Evolutionary conservation across 2,888 invertebrate species (phyloP).

Genomic region (Eulithis prunata): DNA sequence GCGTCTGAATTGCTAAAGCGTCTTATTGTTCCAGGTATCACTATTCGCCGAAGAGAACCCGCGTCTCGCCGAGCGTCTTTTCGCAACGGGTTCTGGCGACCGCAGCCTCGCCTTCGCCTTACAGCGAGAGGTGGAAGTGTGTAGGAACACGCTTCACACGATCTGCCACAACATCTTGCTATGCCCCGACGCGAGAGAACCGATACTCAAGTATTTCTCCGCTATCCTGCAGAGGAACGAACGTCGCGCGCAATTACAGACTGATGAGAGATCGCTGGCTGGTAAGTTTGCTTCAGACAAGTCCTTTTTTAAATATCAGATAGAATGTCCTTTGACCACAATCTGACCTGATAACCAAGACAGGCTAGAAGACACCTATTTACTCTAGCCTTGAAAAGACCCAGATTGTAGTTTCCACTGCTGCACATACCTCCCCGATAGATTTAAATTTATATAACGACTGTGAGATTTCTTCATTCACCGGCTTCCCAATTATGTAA

Average conservation of each 20-base stretch:
- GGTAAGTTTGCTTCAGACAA: slow-evolving; percentile 55
- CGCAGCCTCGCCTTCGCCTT: slow-evolving; percentile 88
- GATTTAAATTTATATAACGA: too few species aligned
- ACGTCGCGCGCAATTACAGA: slow-evolving; percentile 95
- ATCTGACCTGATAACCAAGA: too few species aligned
- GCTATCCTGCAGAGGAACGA: slow-evolving; percentile 91
- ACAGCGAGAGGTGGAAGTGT: slow-evolving; percentile 92
- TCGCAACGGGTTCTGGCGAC: slow-evolving; percentile 85
- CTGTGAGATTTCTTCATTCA: too few species aligned
- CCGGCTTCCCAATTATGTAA: too few species aligned
- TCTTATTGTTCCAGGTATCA: slow-evolving; percentile 80
- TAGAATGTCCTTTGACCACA: background rate
- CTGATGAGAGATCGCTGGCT: slow-evolving; percentile 93
- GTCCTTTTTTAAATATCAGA: too few species aligned
- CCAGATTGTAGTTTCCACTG: too few species aligned
- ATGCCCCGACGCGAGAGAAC: slow-evolving; percentile 91
- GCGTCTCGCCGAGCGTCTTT: slow-evolving; percentile 90
- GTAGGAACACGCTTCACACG: slow-evolving; percentile 90
- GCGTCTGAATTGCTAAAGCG: background rate
- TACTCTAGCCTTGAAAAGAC: too few species aligned
- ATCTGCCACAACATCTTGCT: slow-evolving; percentile 93
- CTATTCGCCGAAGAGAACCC: slow-evolving; percentile 97
- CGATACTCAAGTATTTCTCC: slow-evolving; percentile 91
- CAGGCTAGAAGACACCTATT: too few species aligned
- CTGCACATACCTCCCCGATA: too few species aligned